Conservation (phyloP, 23 tunicate species). For the Diplosoma virens region DNA sequence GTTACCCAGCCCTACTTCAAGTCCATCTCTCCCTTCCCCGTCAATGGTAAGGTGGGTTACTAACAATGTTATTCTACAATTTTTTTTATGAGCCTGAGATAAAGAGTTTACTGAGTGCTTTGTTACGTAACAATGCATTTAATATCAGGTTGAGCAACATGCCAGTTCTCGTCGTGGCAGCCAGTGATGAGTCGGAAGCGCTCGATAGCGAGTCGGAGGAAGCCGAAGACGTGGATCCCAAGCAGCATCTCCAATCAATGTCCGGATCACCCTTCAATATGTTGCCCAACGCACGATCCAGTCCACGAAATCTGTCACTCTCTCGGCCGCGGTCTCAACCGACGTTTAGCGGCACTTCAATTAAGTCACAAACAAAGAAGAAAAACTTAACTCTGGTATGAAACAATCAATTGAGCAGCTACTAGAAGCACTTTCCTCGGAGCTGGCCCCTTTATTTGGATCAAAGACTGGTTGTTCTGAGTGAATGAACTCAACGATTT, state of each 20-base stretch:
- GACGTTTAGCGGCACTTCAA: conserved; percentile 1
- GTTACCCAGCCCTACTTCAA: conserved; percentile 73
- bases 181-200: conserved; percentile 37
- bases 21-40: conserved; percentile 82
- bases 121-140: neutral
- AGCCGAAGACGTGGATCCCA: neutral
- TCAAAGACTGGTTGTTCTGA: no score
- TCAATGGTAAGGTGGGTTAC: conserved; percentile 47
- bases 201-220: neutral
- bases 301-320: neutral
- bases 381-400: conserved; percentile 54
- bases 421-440: no score
- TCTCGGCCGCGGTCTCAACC: conserved; percentile 54
- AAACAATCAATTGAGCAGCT: no score
- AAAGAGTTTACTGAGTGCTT: neutral
- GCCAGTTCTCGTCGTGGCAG: conserved; percentile 22
- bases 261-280: neutral
- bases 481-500: no score
- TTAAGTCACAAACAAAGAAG: conserved; percentile 1
- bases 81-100: no score
- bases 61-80: no score
- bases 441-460: no score
- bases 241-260: no score
- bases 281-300: neutral
- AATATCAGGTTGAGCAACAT: neutral